A percentile compares a stretch with the other conserved stretches of the same genome.
Evolutionary conservation across 2,113 vertebrate species (phyloP).

Genomic region (Lophochroa leadbeateri): DNA sequence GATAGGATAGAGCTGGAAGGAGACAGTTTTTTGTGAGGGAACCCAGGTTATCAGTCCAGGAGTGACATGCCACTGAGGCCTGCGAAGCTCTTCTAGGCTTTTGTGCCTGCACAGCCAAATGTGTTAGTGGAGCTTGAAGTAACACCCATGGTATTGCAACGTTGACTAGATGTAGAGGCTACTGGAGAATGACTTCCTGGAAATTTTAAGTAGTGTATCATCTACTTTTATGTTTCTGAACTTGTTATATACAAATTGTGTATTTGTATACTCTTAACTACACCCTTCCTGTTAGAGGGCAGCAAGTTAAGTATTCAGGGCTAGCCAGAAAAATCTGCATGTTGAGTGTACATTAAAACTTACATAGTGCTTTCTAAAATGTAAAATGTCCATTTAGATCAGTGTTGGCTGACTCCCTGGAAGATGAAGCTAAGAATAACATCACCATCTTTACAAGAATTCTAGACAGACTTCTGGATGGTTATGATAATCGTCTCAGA

Average conservation of each 20-base stretch:
- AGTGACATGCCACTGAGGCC: background rate
- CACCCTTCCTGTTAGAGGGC: background rate
- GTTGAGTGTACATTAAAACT: background rate
- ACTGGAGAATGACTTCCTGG: background rate
- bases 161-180: background rate
- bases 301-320: background rate
- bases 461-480: conserved; percentile 97
- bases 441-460: conserved; percentile 98
- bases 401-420: conserved; percentile 85
- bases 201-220: background rate
- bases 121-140: background rate
- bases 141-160: background rate
- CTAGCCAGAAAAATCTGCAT: background rate
- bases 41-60: fast-evolving
- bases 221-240: background rate
- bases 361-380: conserved; percentile 59
- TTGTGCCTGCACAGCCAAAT: background rate
- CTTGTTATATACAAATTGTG: background rate
- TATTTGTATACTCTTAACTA: background rate
- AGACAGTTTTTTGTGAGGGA: background rate
- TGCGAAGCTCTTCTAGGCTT: background rate
- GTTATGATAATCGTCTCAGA: conserved; percentile 97
- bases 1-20: background rate
- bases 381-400: conserved; percentile 83
- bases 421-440: conserved; percentile 96